Evolutionary conservation across 2,888 invertebrate genomes (phyloP).

Genomic region (Diaperis boleti): DNA sequence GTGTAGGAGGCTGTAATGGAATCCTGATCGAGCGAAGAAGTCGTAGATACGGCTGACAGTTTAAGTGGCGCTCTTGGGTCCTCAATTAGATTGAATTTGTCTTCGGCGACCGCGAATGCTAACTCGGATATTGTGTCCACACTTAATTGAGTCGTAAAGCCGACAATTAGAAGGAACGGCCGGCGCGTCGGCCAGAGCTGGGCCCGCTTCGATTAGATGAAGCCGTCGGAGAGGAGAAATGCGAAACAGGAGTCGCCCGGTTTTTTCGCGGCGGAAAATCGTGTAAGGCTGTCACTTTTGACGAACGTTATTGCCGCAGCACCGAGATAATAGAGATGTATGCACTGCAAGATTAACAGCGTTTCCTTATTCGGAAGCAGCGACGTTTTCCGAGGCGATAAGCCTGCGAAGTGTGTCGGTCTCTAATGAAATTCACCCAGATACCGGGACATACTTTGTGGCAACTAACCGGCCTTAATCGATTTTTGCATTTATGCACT

Average conservation of each 20-base stretch:
- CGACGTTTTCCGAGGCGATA: background rate
- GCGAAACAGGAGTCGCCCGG: background rate
- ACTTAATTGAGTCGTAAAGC: slow-evolving; percentile 22
- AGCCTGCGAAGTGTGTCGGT: background rate
- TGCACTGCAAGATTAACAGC: background rate
- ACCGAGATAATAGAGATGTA: background rate
- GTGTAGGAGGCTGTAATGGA: slow-evolving; percentile 28
- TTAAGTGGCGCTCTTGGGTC: slow-evolving; percentile 12
- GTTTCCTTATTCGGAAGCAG: background rate
- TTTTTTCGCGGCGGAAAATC: background rate
- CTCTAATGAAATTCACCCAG: background rate
- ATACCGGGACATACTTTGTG: too few relatives aligned
- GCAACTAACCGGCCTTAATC: too few relatives aligned
- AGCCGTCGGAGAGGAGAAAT: background rate
- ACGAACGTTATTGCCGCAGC: background rate
- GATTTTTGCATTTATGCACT: too few relatives aligned
- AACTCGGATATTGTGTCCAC: slow-evolving; percentile 17
- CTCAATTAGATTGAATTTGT: slow-evolving; percentile 30
- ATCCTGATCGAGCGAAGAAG: slow-evolving; percentile 23
- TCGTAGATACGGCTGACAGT: slow-evolving; percentile 6
- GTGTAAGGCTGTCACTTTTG: background rate
- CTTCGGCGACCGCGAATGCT: slow-evolving; percentile 17
- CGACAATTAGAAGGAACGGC: slow-evolving; percentile 9
- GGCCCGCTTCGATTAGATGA: slow-evolving; percentile 6
- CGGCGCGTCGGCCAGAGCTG: slow-evolving; percentile 9